Conservation (phyloP, 2,888 invertebrate species). For the Sinohyriopsis cumingii region DNA sequence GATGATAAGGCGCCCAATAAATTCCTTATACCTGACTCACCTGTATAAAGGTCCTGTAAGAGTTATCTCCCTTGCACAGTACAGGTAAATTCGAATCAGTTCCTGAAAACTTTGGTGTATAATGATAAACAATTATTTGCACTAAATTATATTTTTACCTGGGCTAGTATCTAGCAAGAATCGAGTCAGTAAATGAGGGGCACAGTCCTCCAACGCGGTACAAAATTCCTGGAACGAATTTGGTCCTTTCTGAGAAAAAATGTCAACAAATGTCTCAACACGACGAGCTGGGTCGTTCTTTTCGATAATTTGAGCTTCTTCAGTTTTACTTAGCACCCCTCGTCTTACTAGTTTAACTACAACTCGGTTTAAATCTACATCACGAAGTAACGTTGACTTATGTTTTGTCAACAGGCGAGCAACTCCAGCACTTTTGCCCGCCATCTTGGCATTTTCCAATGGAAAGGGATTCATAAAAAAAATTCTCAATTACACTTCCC, state of each 20-base stretch:
- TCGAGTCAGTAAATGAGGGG: slow-evolving; percentile 58
- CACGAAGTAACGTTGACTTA: slow-evolving; percentile 52
- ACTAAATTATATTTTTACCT: slow-evolving; percentile 38
- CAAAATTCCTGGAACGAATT: slow-evolving; percentile 66
- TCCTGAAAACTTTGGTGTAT: neutral
- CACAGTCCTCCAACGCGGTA: slow-evolving; percentile 61
- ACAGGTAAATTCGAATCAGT: neutral
- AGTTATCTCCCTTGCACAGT: neutral
- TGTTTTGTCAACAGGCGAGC: slow-evolving; percentile 61
- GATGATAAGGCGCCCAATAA: too few species aligned
- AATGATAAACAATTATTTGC: neutral
- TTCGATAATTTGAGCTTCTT: slow-evolving; percentile 56
- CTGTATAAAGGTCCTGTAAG: too few species aligned
- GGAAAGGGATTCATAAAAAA: slow-evolving; percentile 25
- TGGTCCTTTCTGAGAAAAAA: slow-evolving; percentile 62
- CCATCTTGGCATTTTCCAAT: slow-evolving; percentile 55
- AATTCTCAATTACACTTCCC: slow-evolving; percentile 15
- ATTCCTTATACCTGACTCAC: too few species aligned
- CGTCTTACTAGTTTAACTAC: slow-evolving; percentile 56
- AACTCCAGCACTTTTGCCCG: slow-evolving; percentile 57
- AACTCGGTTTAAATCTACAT: slow-evolving; percentile 61
- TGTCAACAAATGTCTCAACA: slow-evolving; percentile 63
- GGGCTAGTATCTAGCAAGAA: slow-evolving; percentile 54
- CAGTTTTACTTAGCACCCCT: slow-evolving; percentile 57
- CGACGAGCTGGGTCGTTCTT: slow-evolving; percentile 44